A percentile compares a stretch with the other conserved stretches of the same genome.
phyloP scores from a whole-genome alignment of 30 jellyfish, hydroid and myxozoan species.

The Aurelia sp. region DNA sequence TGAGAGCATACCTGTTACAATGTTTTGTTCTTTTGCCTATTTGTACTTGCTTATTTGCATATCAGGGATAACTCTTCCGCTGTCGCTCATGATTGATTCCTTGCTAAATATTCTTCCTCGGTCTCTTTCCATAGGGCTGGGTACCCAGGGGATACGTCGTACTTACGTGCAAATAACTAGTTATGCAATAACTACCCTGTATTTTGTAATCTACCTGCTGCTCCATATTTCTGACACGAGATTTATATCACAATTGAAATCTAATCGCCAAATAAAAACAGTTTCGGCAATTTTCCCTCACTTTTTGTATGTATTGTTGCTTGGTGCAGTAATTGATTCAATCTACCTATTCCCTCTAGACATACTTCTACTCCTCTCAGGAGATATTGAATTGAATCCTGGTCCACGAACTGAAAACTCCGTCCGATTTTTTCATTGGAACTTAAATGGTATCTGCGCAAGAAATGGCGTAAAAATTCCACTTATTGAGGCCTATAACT shows the following conservation, averaged over 20 bases:
- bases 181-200: too few species aligned
- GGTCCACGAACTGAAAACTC: too few species aligned
- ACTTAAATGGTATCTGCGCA: slow-evolving; percentile 39
- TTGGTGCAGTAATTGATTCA: background rate
- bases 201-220: too few species aligned
- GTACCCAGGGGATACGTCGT: too few species aligned
- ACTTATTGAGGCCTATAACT: slow-evolving; percentile 38
- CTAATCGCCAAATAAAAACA: background rate
- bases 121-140: background rate
- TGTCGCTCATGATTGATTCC: background rate
- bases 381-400: too few species aligned
- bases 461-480: slow-evolving; percentile 23
- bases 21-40: slow-evolving; percentile 4
- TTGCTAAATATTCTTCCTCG: too few species aligned
- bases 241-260: slow-evolving; percentile 9
- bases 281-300: slow-evolving; percentile 4
- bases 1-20: background rate
- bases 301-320: slow-evolving; percentile 8
- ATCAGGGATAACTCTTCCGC: slow-evolving; percentile 5
- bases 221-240: background rate
- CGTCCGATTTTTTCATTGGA: too few species aligned
- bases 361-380: too few species aligned
- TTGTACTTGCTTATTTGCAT: slow-evolving; percentile 12
- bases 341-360: too few species aligned
- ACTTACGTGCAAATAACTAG: too few species aligned